These are phyloP conservation scores for Apis dorsata DNA, from an alignment of 1,140 invertebrate genomes.

Conservation along the genomic window DNA sequence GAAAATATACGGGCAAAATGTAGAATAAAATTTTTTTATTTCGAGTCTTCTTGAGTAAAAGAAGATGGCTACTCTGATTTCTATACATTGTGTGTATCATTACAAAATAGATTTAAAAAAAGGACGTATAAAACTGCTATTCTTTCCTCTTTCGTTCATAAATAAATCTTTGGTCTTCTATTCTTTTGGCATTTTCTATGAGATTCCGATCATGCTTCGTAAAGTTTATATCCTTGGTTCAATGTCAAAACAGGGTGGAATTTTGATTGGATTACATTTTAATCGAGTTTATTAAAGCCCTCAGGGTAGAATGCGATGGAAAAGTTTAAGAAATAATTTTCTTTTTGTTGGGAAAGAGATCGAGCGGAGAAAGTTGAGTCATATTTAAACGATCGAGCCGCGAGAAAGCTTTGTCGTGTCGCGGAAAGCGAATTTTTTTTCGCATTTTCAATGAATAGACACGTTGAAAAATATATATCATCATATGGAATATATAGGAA, in stretches of 20 bases:
- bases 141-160: no score
- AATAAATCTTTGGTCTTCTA: no score
- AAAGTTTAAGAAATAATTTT: background rate
- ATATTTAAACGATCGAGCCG: background rate
- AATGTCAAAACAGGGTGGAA: no score
- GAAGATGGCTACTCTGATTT: no score
- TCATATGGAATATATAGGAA: background rate
- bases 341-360: background rate
- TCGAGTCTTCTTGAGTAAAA: no score
- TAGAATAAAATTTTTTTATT: no score
- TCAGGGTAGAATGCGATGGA: background rate
- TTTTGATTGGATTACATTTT: background rate
- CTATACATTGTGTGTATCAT: no score
- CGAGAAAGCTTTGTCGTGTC: background rate
- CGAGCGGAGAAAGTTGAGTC: constrained; percentile 25
- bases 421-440: background rate
- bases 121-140: no score
- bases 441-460: constrained; percentile 39
- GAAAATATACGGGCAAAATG: no score
- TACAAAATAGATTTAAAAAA: no score
- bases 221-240: background rate
- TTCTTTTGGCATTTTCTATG: no score
- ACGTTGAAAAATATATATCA: constrained; percentile 21
- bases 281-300: background rate
- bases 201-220: background rate